These are phyloP conservation scores for Saguinus midas DNA, from an alignment of 2,113 vertebrate species.

Conservation along the genomic window DNA sequence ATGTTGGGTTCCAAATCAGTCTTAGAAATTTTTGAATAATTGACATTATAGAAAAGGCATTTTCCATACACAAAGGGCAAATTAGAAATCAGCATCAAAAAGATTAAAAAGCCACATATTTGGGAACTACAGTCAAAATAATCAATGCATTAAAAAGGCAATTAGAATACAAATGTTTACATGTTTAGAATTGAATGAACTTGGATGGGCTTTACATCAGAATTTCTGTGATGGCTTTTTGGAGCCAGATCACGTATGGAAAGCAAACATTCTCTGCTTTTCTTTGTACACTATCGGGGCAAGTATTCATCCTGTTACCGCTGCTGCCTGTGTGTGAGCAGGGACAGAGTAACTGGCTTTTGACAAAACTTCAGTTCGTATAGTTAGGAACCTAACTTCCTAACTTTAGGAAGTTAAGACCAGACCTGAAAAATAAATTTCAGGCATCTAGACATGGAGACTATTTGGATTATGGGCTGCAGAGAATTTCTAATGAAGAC, in stretches of 20 bases:
- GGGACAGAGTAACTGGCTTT: not conserved
- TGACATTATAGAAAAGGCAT: not conserved
- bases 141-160: not conserved
- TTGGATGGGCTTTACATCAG: not conserved
- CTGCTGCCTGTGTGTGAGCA: not conserved
- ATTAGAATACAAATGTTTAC: not conserved
- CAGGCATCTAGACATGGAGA: not conserved
- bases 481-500: not conserved
- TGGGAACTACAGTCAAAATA: not conserved
- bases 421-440: not conserved
- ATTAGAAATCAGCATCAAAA: not conserved
- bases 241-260: not conserved
- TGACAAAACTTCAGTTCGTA: not conserved
- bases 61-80: not conserved
- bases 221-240: not conserved
- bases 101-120: not conserved
- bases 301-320: not conserved
- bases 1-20: not conserved
- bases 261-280: not conserved
- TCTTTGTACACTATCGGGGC: not conserved
- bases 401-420: not conserved
- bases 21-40: not conserved
- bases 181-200: not conserved
- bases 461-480: not conserved
- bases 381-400: no score